Evolutionary conservation across 2,797 vertebrate species (phyloP).

Genomic region (Hyperoplus lanceolatus): DNA sequence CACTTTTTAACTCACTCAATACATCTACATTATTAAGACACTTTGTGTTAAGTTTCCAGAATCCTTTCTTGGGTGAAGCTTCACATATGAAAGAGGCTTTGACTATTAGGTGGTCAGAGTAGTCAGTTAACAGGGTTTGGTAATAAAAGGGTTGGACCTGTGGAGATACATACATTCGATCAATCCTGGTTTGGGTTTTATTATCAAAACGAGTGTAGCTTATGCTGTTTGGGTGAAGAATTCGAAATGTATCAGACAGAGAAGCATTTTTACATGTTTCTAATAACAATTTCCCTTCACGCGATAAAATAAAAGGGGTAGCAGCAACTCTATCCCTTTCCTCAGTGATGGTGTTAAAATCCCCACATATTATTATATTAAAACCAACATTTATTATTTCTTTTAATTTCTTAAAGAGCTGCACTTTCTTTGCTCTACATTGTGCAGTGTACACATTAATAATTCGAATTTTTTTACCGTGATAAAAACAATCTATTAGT

Average conservation of each 20-base stretch:
- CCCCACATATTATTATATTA: neutral
- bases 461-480: too few species aligned
- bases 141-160: neutral
- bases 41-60: neutral
- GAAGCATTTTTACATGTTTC: neutral
- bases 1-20: neutral
- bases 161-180: neutral
- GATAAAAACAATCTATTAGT: too few species aligned
- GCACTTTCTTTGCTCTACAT: too few species aligned
- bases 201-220: neutral
- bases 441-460: too few species aligned
- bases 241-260: neutral
- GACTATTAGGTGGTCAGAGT: neutral
- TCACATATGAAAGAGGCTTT: neutral
- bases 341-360: neutral
- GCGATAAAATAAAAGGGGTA: neutral
- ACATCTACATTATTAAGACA: neutral
- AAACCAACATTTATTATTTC: neutral
- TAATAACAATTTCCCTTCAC: neutral
- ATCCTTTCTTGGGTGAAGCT: neutral
- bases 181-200: neutral
- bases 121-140: neutral
- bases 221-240: neutral
- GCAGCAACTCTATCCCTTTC: neutral
- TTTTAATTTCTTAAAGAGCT: too few species aligned